Base-by-base conservation (phyloP, 2,113 vertebrate species). In the Microcebus jonahi region DNA sequence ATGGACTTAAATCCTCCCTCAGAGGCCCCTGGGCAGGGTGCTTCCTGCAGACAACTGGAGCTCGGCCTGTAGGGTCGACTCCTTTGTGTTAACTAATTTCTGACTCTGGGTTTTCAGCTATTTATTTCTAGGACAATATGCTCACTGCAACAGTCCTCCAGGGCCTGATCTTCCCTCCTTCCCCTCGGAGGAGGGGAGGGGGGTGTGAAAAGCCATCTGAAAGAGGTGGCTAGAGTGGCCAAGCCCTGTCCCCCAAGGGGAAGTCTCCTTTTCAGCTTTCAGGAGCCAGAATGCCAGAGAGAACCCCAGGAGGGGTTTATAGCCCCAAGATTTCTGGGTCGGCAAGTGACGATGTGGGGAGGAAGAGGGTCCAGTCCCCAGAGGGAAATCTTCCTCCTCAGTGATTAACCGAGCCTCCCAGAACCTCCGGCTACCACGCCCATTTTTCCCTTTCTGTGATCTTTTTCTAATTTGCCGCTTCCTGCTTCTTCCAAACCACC, bases 381-480 rank as follows among this genome's bases (percentile, higher is more conserved):
- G 10, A 96, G 77, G 87, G 68, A 5, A 67, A 94, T 75, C 42
- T 84, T 57, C 96, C 95, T 11, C 77, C 61, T n/a, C 39, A 61
- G 95, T 96, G 97, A 98, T 98, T 98, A 98, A 96, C 36, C 0
- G 6, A 92, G 84, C 80, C 92, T 96, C 91, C 97, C 93, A 94
- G 97, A 97, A 96, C 81, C 68, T 76, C 87, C 85, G n/a, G 2
- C 48, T 6, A 18, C 55, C 73, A 50, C 29, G 20, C 70, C 50
- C 0, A 63, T 55, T 31, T 79, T 75, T 34, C 61, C 88, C 45
- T 83, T 29, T 88, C 87, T 76, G 4, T 3, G 57, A 96, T 93
- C 97, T 97, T 96, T 95, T 92, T 95, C 96, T 94, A 92, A 96
- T 98, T 97, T 97, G 20, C 93, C 77, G 77, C 96, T 97, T 98